A percentile compares a stretch with the other conserved stretches of the same genome.
Evolutionary conservation across 2,113 vertebrate genomes (phyloP).

Genomic region (Mugil cephalus): DNA sequence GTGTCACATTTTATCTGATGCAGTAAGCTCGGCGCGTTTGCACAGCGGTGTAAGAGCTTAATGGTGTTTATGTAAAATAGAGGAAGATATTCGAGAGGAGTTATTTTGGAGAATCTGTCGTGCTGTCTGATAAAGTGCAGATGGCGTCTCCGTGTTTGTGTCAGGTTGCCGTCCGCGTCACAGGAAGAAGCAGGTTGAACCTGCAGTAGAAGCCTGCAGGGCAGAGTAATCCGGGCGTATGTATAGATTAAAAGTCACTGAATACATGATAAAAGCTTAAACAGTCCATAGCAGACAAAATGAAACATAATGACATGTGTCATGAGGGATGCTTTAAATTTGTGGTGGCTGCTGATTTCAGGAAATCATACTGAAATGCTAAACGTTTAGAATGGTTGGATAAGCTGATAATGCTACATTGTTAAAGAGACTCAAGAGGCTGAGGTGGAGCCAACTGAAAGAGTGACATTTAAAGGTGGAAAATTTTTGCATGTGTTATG

Average conservation of each 20-base stretch:
- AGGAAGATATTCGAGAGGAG: constrained; percentile 43
- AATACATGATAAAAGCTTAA: background rate
- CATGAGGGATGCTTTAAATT: too few species aligned
- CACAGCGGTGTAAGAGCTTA: constrained; percentile 3
- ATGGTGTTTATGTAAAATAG: background rate
- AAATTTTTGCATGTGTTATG: too few species aligned
- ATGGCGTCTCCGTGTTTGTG: constrained; percentile 43
- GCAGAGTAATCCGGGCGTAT: background rate
- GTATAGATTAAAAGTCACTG: background rate
- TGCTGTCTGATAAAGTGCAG: constrained; percentile 45
- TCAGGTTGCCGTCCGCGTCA: constrained; percentile 35
- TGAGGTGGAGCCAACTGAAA: too few species aligned
- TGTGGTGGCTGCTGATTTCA: too few species aligned
- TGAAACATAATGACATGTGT: too few species aligned
- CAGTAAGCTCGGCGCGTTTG: background rate
- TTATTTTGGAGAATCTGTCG: constrained; percentile 46
- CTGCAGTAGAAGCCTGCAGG: constrained; percentile 23
- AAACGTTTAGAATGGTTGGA: too few species aligned
- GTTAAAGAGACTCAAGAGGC: too few species aligned
- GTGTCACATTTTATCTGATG: background rate
- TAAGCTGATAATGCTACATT: too few species aligned
- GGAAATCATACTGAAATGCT: too few species aligned
- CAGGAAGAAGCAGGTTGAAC: constrained; percentile 59
- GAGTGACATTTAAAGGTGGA: too few species aligned
- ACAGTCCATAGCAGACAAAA: background rate